Base-by-base conservation (phyloP, 2,888 invertebrate species). In the Drosophila suboccidentalis region DNA sequence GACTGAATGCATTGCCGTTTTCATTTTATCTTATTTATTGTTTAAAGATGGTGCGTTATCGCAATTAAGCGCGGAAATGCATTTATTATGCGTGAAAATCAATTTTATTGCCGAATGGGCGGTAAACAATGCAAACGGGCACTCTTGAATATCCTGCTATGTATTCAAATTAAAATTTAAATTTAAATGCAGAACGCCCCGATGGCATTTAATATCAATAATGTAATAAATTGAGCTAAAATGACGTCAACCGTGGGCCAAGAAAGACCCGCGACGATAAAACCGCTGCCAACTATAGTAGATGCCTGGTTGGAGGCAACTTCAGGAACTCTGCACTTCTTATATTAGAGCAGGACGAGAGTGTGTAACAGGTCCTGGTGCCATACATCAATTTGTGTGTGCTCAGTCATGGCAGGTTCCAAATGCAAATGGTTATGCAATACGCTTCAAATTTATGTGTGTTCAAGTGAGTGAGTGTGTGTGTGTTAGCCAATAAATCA, bases 331-430 rank as follows among this genome's bases (percentile, higher is more conserved):
- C 10, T 29, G 17, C 29, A 32, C 3, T 44, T 9, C 51, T 13
- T 36, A 29, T 39, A 22, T 11, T 11, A 26, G 44, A n/a, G n/a
- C 10, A 49, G 3, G 39, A 19, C 11, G 15, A 54, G 29, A 11
- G 55, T 15, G n/a, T 59, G 60, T 61, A 55, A 68, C 66, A 44
- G 54, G 58, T 65, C 64, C 65, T 43, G 50, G 38, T 71, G 58
- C 73, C 84, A 84, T 87, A 74, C 87, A 87, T 84, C 87, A 84
- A 84, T 74, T 81, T 70, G 80, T 64, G 76, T 59, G 76, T 59
- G 68, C 50, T 70, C 60, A 54, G 47, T 44, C 22, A 60, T 78
- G 76, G 66, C 65, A 66, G 69, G 60, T 65, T 73, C 49, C 59
- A 75, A 82, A 85, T 83, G 86, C 86, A 85, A 83, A 83, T 82